Evolutionary conservation across 2,888 invertebrate genomes (phyloP).

Genomic region (Ornithoptera alexandrae): DNA sequence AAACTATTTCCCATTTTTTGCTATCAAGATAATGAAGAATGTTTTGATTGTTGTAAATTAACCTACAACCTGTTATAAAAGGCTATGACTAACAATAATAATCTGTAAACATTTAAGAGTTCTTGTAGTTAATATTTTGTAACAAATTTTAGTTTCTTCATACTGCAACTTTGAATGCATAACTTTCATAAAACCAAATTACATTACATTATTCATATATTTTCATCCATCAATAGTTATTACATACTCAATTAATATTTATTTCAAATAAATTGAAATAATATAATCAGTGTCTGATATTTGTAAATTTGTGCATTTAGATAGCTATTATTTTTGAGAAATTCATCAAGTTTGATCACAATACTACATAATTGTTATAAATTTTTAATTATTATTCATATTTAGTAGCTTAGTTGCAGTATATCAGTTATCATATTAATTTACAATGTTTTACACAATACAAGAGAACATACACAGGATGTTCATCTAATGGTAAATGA

Average conservation of each 20-base stretch:
- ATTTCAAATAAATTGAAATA: neutral
- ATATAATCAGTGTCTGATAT: conserved; percentile 19
- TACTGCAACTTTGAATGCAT: neutral
- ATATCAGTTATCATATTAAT: no score
- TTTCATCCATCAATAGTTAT: neutral
- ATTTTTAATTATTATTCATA: neutral
- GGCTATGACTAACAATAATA: conserved; percentile 30
- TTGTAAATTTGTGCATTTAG: neutral
- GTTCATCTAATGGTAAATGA: neutral
- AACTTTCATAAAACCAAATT: neutral
- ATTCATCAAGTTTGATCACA: conserved; percentile 38
- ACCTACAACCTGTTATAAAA: conserved; percentile 26
- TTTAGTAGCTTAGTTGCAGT: neutral
- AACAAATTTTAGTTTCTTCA: conserved; percentile 13
- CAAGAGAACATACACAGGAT: neutral
- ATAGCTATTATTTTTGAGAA: neutral
- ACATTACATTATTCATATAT: neutral
- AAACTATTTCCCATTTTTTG: neutral
- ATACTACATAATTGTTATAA: neutral
- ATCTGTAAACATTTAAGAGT: neutral
- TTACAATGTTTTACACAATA: neutral
- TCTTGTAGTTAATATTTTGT: neutral
- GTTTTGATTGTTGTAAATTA: conserved; percentile 20
- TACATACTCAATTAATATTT: neutral
- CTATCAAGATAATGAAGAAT: neutral